Conservation (phyloP, 2,797 vertebrate species). For the Halcyon badia region DNA sequence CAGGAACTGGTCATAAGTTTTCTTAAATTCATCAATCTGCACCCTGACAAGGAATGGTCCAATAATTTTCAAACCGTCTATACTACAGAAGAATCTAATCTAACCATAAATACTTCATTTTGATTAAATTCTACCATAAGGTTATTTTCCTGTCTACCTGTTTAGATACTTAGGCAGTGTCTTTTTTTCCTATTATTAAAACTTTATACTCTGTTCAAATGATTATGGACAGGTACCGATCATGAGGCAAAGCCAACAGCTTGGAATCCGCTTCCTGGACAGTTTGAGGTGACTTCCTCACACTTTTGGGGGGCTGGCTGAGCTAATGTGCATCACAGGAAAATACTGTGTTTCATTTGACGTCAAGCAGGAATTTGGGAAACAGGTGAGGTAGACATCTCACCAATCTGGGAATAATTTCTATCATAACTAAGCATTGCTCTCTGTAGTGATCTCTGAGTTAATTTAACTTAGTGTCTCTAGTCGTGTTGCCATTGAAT, state of each 20-base stretch:
- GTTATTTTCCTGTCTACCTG: background rate
- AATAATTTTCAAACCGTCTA: background rate
- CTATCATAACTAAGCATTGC: background rate
- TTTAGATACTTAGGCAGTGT: background rate
- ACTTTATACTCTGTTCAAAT: background rate
- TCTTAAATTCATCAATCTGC: background rate
- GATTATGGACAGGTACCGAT: background rate
- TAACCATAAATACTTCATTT: background rate
- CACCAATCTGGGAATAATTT: background rate
- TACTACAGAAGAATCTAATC: background rate
- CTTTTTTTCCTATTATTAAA: background rate
- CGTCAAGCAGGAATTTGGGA: background rate
- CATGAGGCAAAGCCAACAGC: background rate
- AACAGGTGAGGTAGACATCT: background rate
- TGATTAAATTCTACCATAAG: background rate
- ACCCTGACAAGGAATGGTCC: background rate
- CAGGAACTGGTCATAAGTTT: background rate
- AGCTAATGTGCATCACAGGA: accelerated
- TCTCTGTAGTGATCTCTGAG: background rate
- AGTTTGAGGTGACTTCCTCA: background rate
- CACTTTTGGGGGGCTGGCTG: background rate
- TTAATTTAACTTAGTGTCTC: background rate
- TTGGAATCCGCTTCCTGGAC: background rate
- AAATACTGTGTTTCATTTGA: background rate
- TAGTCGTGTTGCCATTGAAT: background rate